phyloP scores from a whole-genome alignment of 1,140 invertebrate species.

The Fopius arisanus region DNA sequence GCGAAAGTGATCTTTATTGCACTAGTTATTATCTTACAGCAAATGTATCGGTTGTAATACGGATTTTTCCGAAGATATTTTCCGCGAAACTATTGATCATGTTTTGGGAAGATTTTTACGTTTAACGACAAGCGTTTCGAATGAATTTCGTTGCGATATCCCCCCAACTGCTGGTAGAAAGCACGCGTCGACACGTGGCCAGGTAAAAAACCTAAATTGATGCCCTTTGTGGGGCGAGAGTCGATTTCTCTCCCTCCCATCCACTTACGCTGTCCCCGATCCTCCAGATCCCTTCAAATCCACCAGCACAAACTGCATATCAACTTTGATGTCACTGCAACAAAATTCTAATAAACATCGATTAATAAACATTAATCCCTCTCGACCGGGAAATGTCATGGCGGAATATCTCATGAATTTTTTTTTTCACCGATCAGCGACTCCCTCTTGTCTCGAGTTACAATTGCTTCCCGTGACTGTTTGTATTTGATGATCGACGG shows the following conservation, averaged over 20 bases:
- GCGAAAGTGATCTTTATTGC: too few species aligned
- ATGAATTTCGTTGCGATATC: not conserved
- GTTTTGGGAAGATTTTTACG: too few species aligned
- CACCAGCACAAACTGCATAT: not conserved
- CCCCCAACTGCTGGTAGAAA: constrained; percentile 31
- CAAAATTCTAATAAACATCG: not conserved
- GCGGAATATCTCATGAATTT: not conserved
- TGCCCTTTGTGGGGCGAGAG: constrained; percentile 14
- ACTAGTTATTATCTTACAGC: too few species aligned
- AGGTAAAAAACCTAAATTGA: constrained; percentile 35
- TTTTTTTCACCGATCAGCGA: not conserved
- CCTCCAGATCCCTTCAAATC: constrained; percentile 15
- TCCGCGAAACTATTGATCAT: too few species aligned
- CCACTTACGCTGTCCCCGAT: not conserved
- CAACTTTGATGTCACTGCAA: constrained; percentile 1
- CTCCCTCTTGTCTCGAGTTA: not conserved
- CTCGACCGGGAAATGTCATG: not conserved
- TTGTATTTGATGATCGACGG: not conserved
- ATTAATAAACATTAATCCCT: not conserved
- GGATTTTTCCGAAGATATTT: too few species aligned
- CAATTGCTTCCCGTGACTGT: constrained; percentile 5
- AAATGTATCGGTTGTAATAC: too few species aligned
- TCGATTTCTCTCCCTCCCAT: constrained; percentile 24
- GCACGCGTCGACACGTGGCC: constrained; percentile 40
- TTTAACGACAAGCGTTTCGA: not conserved